phyloP scores from a whole-genome alignment of 2,888 invertebrate species.

The Hyles lineata region DNA sequence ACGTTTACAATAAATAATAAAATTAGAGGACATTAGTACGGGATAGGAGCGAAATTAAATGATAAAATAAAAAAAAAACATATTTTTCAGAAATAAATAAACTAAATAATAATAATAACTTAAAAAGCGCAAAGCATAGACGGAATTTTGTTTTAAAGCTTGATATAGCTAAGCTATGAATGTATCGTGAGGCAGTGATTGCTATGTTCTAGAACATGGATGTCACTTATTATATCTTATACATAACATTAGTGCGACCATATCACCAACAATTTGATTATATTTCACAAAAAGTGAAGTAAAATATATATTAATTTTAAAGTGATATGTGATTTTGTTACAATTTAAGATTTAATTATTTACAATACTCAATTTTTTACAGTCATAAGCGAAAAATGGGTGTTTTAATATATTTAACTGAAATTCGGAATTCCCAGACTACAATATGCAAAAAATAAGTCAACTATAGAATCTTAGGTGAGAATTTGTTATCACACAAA shows the following conservation, averaged over 20 bases:
- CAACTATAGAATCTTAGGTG: background rate
- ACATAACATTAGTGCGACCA: conserved; percentile 51
- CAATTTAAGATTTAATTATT: background rate
- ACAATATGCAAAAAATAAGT: background rate
- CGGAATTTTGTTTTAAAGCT: conserved; percentile 66
- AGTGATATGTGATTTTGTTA: conserved; percentile 9
- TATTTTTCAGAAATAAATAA: conserved; percentile 63
- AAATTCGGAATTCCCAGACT: background rate
- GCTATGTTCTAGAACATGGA: conserved; percentile 72
- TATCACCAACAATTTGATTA: conserved; percentile 3
- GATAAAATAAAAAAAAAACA: conserved; percentile 56
- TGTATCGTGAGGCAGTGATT: conserved; percentile 85
- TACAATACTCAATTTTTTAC: background rate
- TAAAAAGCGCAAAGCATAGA: conserved; percentile 82
- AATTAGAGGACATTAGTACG: conserved; percentile 59
- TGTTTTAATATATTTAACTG: background rate
- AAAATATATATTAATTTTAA: background rate
- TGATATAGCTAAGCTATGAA: conserved; percentile 81
- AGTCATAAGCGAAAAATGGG: no score
- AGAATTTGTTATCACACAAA: conserved; percentile 4
- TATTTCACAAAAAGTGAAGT: conserved; percentile 3
- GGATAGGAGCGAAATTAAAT: conserved; percentile 61
- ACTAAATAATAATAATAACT: conserved; percentile 67
- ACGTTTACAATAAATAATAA: conserved; percentile 56
- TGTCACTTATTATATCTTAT: conserved; percentile 48